phyloP scores from a whole-genome alignment of 2,888 invertebrate species.

The Nomada lathburiana region DNA sequence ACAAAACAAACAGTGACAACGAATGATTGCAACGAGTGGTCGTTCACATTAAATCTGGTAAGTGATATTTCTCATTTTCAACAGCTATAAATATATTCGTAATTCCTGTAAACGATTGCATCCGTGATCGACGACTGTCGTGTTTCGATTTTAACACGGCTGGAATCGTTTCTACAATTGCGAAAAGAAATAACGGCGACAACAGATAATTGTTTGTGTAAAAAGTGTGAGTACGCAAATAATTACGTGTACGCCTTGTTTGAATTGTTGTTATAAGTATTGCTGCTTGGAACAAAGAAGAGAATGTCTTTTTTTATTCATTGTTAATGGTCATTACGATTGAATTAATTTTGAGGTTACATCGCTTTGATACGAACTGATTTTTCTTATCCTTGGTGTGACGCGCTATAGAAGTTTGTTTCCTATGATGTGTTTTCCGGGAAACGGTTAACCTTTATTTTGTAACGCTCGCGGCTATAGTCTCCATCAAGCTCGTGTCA shows the following conservation, averaged over 20 bases:
- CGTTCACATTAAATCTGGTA: slow-evolving; percentile 31
- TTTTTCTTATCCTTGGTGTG: neutral
- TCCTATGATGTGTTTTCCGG: slow-evolving; percentile 37
- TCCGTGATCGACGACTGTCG: neutral
- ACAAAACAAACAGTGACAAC: slow-evolving; percentile 35
- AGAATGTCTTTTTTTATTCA: neutral
- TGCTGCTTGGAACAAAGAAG: neutral
- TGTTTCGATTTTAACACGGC: slow-evolving; percentile 4
- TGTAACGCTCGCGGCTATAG: neutral
- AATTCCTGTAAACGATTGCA: neutral
- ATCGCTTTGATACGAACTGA: neutral
- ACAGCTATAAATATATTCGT: neutral
- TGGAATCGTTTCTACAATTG: no score
- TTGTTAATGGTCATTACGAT: neutral
- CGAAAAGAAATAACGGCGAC: neutral
- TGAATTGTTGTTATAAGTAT: neutral
- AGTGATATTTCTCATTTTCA: slow-evolving; percentile 9
- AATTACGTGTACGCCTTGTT: slow-evolving; percentile 3
- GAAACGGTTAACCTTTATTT: slow-evolving; percentile 20
- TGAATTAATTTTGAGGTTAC: neutral
- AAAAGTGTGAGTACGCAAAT: neutral
- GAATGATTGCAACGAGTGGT: slow-evolving; percentile 24
- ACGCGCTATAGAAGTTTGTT: slow-evolving; percentile 3
- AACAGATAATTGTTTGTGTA: neutral
- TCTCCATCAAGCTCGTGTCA: neutral